These are phyloP conservation scores for Eupithecia insigniata DNA, from an alignment of 2,888 invertebrate genomes.

Conservation along the genomic window DNA sequence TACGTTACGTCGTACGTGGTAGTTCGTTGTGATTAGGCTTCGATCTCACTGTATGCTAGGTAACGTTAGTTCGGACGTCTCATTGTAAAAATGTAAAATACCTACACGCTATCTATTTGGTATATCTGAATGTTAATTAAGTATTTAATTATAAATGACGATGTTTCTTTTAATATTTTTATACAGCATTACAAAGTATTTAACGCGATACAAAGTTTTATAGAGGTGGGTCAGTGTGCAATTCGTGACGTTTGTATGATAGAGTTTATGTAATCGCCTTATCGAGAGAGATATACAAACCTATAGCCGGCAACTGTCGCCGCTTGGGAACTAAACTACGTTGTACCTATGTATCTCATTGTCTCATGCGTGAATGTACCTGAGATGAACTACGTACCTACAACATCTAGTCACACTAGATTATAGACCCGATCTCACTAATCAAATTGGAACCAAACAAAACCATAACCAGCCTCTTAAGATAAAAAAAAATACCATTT, in stretches of 20 bases:
- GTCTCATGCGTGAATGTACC: slow-evolving; percentile 52
- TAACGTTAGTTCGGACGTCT: slow-evolving; percentile 71
- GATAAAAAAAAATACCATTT: neutral
- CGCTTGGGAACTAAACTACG: slow-evolving; percentile 20
- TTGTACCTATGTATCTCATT: slow-evolving; percentile 50
- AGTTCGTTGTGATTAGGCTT: slow-evolving; percentile 82
- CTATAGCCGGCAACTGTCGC: slow-evolving; percentile 65
- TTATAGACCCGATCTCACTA: neutral
- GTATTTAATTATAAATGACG: slow-evolving; percentile 76
- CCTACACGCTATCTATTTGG: slow-evolving; percentile 78
- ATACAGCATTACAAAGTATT: slow-evolving; percentile 82
- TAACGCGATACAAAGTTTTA: slow-evolving; percentile 83
- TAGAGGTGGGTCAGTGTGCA: slow-evolving; percentile 83
- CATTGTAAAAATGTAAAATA: slow-evolving; percentile 84
- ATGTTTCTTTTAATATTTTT: slow-evolving; percentile 84
- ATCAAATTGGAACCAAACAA: neutral
- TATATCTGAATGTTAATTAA: slow-evolving; percentile 79
- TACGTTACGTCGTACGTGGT: slow-evolving; percentile 79
- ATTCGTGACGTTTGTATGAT: slow-evolving; percentile 71
- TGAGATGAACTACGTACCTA: neutral
- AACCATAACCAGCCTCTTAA: neutral
- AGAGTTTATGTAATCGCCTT: slow-evolving; percentile 83
- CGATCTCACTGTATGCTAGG: slow-evolving; percentile 78
- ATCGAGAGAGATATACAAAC: slow-evolving; percentile 78
- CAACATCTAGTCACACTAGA: neutral